Percentiles rank a stretch among this genome's conserved stretches.
These are phyloP conservation scores for Drosophila lacicola DNA, from an alignment of 2,888 invertebrate species.

Conservation along the genomic window DNA sequence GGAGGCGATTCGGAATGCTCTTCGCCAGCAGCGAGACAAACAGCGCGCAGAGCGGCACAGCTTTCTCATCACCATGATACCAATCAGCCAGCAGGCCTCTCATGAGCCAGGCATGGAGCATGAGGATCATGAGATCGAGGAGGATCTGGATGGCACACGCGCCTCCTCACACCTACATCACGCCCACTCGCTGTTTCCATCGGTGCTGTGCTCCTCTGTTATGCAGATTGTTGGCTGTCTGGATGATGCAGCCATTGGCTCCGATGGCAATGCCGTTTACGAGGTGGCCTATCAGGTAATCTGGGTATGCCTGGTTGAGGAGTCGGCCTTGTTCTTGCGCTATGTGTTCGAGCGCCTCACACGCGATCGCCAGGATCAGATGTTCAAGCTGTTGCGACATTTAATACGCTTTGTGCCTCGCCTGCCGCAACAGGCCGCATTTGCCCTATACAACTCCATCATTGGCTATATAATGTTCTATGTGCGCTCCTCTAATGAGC, in stretches of 20 bases:
- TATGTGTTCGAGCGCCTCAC: constrained; percentile 98
- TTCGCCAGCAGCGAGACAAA: constrained; percentile 98
- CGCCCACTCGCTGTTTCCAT: constrained; percentile 98
- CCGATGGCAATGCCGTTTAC: constrained; percentile 97
- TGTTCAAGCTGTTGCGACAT: constrained; percentile 96
- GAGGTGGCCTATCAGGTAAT: constrained; percentile 98
- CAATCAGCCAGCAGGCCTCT: constrained; percentile 97
- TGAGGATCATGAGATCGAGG: constrained; percentile 93
- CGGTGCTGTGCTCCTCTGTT: constrained; percentile 97
- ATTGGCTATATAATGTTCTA: constrained; percentile 99
- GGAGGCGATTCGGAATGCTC: constrained; percentile 97
- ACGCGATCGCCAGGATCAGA: constrained; percentile 95
- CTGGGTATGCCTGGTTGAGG: constrained; percentile 99
- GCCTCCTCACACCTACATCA: constrained; percentile 94
- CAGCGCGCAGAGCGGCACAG: constrained; percentile 97
- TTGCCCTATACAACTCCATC: constrained; percentile 98
- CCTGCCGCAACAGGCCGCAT: constrained; percentile 98
- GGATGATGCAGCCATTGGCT: constrained; percentile 97
- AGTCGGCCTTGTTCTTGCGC: constrained; percentile 97
- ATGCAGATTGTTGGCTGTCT: constrained; percentile 97
- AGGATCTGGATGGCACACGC: constrained; percentile 89
- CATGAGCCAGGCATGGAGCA: constrained; percentile 96
- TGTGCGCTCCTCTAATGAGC: constrained; percentile 97
- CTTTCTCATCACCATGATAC: constrained; percentile 97
- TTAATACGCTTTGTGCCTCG: constrained; percentile 96